Evolutionary conservation across 2,113 vertebrate genomes (phyloP), one percentile per base, ranked within the genome.

Genomic region (Menura novaehollandiae): DNA sequence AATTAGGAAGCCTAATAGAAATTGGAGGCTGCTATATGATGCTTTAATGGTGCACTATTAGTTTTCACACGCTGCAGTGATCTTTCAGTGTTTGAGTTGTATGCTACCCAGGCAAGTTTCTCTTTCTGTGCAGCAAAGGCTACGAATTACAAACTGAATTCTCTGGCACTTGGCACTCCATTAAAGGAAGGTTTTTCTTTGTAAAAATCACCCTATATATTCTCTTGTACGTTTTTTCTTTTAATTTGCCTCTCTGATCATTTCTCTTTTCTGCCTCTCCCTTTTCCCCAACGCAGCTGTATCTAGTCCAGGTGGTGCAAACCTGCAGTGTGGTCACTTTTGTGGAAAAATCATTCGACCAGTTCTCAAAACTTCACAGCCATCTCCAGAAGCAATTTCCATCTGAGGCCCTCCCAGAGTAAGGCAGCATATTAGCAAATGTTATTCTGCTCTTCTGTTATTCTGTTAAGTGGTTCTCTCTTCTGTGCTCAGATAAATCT

Each of bases 301-400:
- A 98, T 76, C 89, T 98, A 27, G 86, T 99, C 93, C 97, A 96
- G 78, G 98, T 99, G 91, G 96, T 89, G 23, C 93, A 96, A 37
- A 96, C 92, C 47, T 98, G 98, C 75, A 96, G 97, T 1, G 95
- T 98, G 74, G 98, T 98, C 77, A 97, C 97, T 87, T 97, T 97
- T 51, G 97, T 95, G 49, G 97, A 98, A 96, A 99, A 98, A 95
- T 98, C 98, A 2, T 99, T 98, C 1, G 92, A 93, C 13, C 98
- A 99, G 90, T 98, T 99, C 96, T 98, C 98, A 44, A 76, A 97
- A 91, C 98, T 99, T 86, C 98, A 99, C 91, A 98, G 97, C 82
- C 95, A 97, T 37, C 98, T 99, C 64, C 98, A 98, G 97, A 98
- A 98, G 91, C 96, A 98, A 56, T 99, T 98, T 93, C 97, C 98